Percentiles rank a stretch among this genome's conserved stretches.
Evolutionary conservation across 2,888 invertebrate genomes (phyloP).

Genomic region (Ophion slaviceki): DNA sequence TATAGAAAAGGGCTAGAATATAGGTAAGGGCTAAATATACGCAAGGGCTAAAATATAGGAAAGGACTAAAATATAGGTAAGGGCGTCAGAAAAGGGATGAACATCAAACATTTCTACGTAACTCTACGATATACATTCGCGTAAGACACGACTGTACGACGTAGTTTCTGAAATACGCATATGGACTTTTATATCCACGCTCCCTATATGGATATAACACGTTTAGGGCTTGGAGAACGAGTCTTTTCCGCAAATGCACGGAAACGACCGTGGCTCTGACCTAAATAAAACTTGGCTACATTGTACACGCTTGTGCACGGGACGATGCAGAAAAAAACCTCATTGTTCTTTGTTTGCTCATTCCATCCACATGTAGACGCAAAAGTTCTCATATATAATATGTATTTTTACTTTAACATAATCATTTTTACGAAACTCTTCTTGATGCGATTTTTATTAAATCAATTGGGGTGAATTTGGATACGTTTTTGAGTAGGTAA

Average conservation of each 20-base stretch:
- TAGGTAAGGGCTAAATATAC: not conserved
- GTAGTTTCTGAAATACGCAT: constrained; percentile 21
- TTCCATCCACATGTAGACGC: not conserved
- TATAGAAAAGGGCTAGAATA: too few relatives aligned
- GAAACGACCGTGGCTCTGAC: constrained; percentile 47
- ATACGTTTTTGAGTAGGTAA: not conserved
- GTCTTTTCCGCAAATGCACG: constrained; percentile 41
- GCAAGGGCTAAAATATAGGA: not conserved
- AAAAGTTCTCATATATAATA: not conserved
- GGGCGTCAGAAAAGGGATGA: not conserved
- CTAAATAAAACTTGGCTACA: constrained; percentile 40
- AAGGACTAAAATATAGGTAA: not conserved
- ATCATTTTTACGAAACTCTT: not conserved
- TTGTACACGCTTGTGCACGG: not conserved
- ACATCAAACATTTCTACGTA: not conserved
- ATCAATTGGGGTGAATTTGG: not conserved
- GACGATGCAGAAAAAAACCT: constrained; percentile 9
- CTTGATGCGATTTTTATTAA: not conserved
- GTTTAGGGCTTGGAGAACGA: constrained; percentile 26
- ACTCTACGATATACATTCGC: constrained; percentile 19
- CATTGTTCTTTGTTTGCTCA: not conserved
- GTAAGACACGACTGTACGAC: constrained; percentile 21
- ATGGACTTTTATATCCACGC: constrained; percentile 14
- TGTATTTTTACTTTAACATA: not conserved
- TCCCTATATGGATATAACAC: not conserved